Evolutionary conservation across 2,888 invertebrate genomes (phyloP), one percentile per base, ranked within the genome.

Genomic region (Harpalus rufipes): DNA sequence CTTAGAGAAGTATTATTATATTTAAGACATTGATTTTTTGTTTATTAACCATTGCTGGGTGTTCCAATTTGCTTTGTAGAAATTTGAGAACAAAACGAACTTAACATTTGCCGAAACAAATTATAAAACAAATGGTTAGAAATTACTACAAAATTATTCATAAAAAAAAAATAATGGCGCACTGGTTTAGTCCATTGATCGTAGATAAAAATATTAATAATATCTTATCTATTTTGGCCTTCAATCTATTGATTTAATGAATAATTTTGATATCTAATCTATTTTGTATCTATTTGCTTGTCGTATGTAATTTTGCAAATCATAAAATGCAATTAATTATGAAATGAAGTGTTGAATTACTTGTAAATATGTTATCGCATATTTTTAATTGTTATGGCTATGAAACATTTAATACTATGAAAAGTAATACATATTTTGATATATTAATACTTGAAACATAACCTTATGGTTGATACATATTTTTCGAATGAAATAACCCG

Each of bases 261-360:
- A 21, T 63, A 63, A 14, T 3, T 6, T 63, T 10, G 3, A 18
- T 21, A 21, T 21, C 63, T 18, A 2, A 21, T 63, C 18, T 63
- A 63, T 63, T 18, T 61, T 16, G n/a, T 21, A 63, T 63, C 18
- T 63, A 21, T 63, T 63, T 63, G 5, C 18, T n/a, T 44, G 44
- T 44, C 5, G 8, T 51, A 10, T 10, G 1, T 51, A 51, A 51
- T 51, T 12, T 51, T 51, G 44, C 44, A 51, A 5, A 2, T 0
- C 10, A 12, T 1, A 51, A 12, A 51, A 12, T 51, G 44, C 44
- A 51, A 51, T 12, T 51, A 5, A 51, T 51, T 51, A 12, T 51
- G 44, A 51, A 51, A 51, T 51, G 12, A 12, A 51, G 6, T 51
- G 4, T 51, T 12, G 12, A 51, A 51, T 51, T 51, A 12, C 44